These are phyloP conservation scores for Tenthredo mesomela DNA, from an alignment of 2,888 invertebrate genomes.

Conservation along the genomic window DNA sequence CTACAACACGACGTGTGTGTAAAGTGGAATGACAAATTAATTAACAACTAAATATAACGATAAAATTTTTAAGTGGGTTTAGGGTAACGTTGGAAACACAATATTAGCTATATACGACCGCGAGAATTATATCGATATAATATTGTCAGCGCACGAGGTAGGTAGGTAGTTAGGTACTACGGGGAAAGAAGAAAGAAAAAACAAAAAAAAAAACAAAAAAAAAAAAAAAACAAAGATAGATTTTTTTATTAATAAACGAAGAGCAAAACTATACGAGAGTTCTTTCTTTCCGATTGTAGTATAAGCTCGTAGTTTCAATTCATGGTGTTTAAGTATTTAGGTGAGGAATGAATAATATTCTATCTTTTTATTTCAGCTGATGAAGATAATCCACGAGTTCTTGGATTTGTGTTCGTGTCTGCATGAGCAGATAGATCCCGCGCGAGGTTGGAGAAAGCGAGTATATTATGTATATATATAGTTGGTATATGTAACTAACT, in stretches of 20 bases:
- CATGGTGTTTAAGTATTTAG: neutral
- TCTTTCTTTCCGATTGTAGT: too few species aligned
- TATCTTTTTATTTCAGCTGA: neutral
- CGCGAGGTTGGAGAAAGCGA: neutral
- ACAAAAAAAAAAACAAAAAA: neutral
- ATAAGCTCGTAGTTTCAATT: neutral
- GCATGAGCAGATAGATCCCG: neutral
- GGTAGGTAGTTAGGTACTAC: too few species aligned
- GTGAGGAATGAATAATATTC: neutral
- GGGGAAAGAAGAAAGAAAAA: neutral
- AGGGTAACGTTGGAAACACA: slow-evolving; percentile 16
- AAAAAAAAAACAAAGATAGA: neutral
- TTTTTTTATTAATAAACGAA: neutral
- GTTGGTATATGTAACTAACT: neutral
- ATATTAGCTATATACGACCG: neutral
- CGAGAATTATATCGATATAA: slow-evolving; percentile 18
- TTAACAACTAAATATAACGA: slow-evolving; percentile 5
- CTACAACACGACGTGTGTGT: neutral
- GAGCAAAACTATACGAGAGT: neutral
- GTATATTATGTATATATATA: neutral
- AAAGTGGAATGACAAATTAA: slow-evolving; percentile 8
- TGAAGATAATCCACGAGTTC: slow-evolving; percentile 18
- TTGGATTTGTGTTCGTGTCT: neutral
- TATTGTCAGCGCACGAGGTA: neutral
- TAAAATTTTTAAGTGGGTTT: neutral